Evolutionary conservation across 2,113 vertebrate species (phyloP).

Genomic region (Nibea coibor): DNA sequence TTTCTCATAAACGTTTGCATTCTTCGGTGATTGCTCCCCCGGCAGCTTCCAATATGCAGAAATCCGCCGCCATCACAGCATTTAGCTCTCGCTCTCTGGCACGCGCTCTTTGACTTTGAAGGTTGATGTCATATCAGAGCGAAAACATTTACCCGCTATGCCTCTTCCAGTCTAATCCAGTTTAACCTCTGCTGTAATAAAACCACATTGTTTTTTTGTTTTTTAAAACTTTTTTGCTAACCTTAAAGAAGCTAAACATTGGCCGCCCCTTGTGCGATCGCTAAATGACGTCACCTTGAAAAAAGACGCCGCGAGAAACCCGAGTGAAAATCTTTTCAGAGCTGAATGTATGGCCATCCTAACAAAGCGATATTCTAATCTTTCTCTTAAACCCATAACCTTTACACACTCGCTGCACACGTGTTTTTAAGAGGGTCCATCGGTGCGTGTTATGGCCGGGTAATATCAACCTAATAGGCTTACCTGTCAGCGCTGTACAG

Average conservation of each 20-base stretch:
- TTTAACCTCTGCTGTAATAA: constrained; percentile 17
- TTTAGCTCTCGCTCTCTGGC: constrained; percentile 54
- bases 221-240: neutral
- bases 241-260: constrained; percentile 8
- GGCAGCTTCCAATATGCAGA: constrained; percentile 74
- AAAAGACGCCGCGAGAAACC: neutral
- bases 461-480: constrained; percentile 83
- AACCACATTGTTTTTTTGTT: neutral
- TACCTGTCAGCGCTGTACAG: constrained; percentile 81
- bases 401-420: constrained; percentile 49
- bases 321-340: constrained; percentile 3
- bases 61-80: constrained; percentile 49
- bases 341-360: constrained; percentile 27
- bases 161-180: constrained; percentile 33
- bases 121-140: constrained; percentile 60
- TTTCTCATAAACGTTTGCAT: constrained; percentile 84
- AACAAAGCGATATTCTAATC: constrained; percentile 50
- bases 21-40: constrained; percentile 80
- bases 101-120: constrained; percentile 52
- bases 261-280: neutral
- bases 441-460: constrained; percentile 77
- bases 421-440: constrained; percentile 73
- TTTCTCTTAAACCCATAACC: constrained; percentile 55
- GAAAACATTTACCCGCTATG: constrained; percentile 13
- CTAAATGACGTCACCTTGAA: neutral